Base-by-base conservation (phyloP, 1,140 invertebrate species). In the Batillaria attramentaria region DNA sequence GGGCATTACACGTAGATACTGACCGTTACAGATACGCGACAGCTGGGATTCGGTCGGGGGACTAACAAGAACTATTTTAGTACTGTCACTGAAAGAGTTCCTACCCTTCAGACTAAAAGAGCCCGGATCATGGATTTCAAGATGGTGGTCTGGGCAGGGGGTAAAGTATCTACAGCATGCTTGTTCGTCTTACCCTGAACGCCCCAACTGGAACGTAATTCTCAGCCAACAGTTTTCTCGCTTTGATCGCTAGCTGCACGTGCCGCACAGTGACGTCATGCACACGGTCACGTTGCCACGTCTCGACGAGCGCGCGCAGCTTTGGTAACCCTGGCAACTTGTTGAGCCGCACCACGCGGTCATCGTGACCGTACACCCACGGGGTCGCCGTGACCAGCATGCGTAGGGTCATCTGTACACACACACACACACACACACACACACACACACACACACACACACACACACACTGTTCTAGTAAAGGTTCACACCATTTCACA, bases 141-240 rank as follows among this genome's bases (percentile, higher is more conserved):
- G n/a, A n/a, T n/a, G n/a, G n/a, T n/a, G n/a, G n/a, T n/a, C n/a
- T n/a, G n/a, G n/a, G n/a, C n/a, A n/a, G n/a, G n/a, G n/a, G n/a
- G n/a, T n/a, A n/a, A n/a, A n/a, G n/a, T n/a, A n/a, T n/a, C n/a
- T n/a, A n/a, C n/a, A n/a, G n/a, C n/a, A n/a, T n/a, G n/a, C n/a
- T n/a, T n/a, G n/a, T n/a, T n/a, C n/a, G 4, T 20, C 68, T 70
- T n/a, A 70, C 68, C 3, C 76, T 80, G 0, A 81, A 68, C 20
- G 83, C 66, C 2, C 77, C 72, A 2, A 85, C 79, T 20, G 85
- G 85, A 0, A 83, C 84, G 41, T 78, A 46, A 31, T 78, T 81
- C 24, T 79, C 72, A 6, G 78, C 65, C 42, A 87, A 62, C 20
- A 87, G 76, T 35, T 80, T 73, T 8, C 72, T 72, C 20, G 72